Percentiles rank a stretch among this genome's conserved stretches.
Conservation (phyloP, 2,888 invertebrate genomes). For the Peribatodes rhomboidaria region DNA sequence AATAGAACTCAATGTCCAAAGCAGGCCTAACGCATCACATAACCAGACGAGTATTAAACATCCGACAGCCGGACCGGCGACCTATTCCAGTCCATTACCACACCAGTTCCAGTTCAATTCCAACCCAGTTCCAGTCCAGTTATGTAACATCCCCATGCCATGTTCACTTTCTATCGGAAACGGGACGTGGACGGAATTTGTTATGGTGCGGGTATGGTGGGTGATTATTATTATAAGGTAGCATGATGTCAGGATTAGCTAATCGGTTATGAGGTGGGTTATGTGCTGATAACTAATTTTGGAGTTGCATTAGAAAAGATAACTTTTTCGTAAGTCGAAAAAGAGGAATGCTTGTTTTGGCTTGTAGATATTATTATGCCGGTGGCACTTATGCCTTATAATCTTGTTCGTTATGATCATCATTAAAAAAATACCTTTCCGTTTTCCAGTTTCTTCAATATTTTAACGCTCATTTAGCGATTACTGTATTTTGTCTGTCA, state of each 20-base stretch:
- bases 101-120: conserved; percentile 34
- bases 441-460: no score
- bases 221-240: conserved; percentile 11
- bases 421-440: no score
- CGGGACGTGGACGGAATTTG: conserved; percentile 51
- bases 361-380: no score
- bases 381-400: no score
- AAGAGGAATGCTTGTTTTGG: no score
- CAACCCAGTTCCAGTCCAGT: conserved; percentile 32
- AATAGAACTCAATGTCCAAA: no score
- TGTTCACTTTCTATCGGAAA: conserved; percentile 60
- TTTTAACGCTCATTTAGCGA: no score
- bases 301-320: no score
- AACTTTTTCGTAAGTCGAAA: no score
- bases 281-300: neutral
- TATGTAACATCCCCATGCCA: conserved; percentile 43
- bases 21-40: conserved; percentile 16
- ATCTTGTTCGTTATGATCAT: no score
- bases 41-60: conserved; percentile 16
- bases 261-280: conserved; percentile 26
- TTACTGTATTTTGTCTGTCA: no score
- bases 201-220: conserved; percentile 27
- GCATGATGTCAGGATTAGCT: conserved; percentile 42
- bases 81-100: conserved; percentile 35
- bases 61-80: conserved; percentile 26